These are phyloP conservation scores for Tympanoctomys barrerae DNA, from an alignment of 2,797 vertebrate species.

Conservation along the genomic window DNA sequence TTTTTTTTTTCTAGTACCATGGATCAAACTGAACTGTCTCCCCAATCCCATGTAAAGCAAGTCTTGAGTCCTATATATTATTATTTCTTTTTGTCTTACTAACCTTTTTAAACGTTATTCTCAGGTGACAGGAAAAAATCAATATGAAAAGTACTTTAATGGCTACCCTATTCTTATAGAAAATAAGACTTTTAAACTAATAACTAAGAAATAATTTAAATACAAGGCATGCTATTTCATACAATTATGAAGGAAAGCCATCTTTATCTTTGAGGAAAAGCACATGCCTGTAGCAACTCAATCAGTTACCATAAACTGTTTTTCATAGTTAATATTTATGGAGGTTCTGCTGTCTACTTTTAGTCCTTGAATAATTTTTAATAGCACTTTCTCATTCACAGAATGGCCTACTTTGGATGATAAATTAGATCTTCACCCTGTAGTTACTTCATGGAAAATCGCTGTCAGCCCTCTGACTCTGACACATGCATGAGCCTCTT, in stretches of 20 bases:
- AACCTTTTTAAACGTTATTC: neutral
- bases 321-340: neutral
- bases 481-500: neutral
- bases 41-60: neutral
- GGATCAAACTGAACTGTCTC: too few relatives aligned
- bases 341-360: neutral
- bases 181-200: neutral
- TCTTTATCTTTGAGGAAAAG: neutral
- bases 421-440: conserved; percentile 25
- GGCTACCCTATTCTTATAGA: neutral
- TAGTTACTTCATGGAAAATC: conserved; percentile 36
- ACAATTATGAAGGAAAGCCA: neutral
- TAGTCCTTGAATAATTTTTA: conserved; percentile 42
- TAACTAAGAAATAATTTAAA: neutral
- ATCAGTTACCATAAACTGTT: neutral
- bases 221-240: neutral
- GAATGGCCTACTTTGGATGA: conserved; percentile 53
- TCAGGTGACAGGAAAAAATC: neutral
- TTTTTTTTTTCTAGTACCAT: too few relatives aligned
- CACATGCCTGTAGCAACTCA: neutral
- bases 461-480: conserved; percentile 30
- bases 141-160: neutral
- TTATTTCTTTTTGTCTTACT: neutral
- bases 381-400: neutral
- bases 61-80: neutral